Evolutionary conservation across 2,113 vertebrate genomes (phyloP).

Genomic region (Alces alces): DNA sequence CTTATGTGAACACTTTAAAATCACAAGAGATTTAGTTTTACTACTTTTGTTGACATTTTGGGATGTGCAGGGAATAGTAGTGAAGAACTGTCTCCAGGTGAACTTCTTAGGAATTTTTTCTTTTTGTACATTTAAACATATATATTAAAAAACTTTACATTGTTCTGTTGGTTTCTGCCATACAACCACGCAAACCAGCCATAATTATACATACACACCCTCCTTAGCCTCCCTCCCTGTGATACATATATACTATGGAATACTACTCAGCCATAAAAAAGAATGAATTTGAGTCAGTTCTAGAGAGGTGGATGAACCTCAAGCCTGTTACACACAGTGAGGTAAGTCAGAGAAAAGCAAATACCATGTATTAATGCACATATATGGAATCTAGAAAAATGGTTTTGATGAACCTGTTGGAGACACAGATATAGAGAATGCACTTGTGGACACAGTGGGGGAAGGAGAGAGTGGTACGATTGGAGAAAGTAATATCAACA

Average conservation of each 20-base stretch:
- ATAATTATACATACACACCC: background rate
- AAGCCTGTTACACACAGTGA: background rate
- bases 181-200: background rate
- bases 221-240: background rate
- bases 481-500: background rate
- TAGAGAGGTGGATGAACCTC: background rate
- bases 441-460: background rate
- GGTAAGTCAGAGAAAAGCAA: background rate
- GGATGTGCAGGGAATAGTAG: background rate
- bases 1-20: background rate
- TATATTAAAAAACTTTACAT: background rate
- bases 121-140: background rate
- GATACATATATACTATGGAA: background rate
- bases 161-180: background rate
- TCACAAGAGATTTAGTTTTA: background rate
- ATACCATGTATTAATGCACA: background rate
- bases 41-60: background rate
- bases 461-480: background rate
- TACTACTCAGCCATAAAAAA: background rate
- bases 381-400: background rate
- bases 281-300: background rate
- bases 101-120: background rate
- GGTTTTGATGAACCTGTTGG: background rate
- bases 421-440: background rate
- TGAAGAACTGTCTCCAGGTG: background rate